Evolutionary conservation across 2,888 invertebrate species (phyloP), one percentile per base, ranked within the genome.

Genomic region (Polyommatus iphigenia): DNA sequence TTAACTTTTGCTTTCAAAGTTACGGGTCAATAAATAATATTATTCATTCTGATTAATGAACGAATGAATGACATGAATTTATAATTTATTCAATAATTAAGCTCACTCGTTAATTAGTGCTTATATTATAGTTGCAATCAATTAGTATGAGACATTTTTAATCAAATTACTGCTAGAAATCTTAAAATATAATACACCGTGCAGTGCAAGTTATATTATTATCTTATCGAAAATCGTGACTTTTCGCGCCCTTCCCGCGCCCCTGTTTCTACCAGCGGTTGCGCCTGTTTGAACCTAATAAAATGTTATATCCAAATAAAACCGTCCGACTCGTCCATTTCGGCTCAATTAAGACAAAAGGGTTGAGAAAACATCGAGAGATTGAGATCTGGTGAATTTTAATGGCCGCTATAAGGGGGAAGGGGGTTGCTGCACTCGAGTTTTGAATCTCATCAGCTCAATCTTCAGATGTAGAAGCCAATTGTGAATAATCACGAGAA

Each of bases 401-500:
- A 75, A 73, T 46, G 50, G 13, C 73, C 24, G 13, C 73, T 18
- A 29, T 29, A 18, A 67, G 67, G 67, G 67, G 67, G 29, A 1
- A 20, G 29, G 67, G 32, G 67, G 67, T 6, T 29, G 18, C 41
- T 77, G 77, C 77, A 77, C 77, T 67, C 67, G 67, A 77, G 29
- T 67, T 77, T 77, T 77, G 77, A 77, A 77, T 77, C 57, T 77
- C 77, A 77, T 77, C 67, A 77, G 46, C 67, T 46, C 29, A 67
- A 50, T 76, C 76, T 76, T 76, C n/a, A 67, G 67, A 76, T 67
- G 62, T 41, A 67, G 62, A 67, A 20, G 29, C 67, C 67, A 32
- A 32, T 67, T 67, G 6, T 13, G 20, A 18, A 67, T 29, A 29
- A 59, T 24, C 62, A 24, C 13, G 29, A 18, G 67, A 29, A 32